phyloP scores from a whole-genome alignment of 2,113 vertebrate genomes.

The Glaucidium brasilianum region DNA sequence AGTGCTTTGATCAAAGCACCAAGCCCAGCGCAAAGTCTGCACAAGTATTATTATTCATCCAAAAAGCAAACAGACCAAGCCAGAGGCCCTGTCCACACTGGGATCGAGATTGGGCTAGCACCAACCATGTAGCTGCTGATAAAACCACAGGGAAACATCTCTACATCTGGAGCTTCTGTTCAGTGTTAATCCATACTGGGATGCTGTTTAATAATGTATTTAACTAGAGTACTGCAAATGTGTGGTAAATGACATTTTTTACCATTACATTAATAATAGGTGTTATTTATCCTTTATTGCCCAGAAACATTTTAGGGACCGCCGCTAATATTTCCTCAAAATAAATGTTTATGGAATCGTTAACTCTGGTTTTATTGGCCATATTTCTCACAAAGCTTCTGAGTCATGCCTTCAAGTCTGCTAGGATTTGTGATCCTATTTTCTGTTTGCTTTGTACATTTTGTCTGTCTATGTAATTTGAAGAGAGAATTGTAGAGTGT shows the following conservation, averaged over 20 bases:
- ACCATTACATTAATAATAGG: slow-evolving; percentile 33
- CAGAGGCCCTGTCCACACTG: slow-evolving; percentile 27
- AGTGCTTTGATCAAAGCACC: slow-evolving; percentile 41
- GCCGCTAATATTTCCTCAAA: slow-evolving; percentile 15
- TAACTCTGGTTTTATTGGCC: slow-evolving; percentile 43
- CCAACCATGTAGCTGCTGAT: slow-evolving; percentile 5
- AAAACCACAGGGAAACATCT: slow-evolving; percentile 46
- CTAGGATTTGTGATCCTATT: slow-evolving; percentile 25
- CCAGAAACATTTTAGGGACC: background rate
- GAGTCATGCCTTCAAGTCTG: slow-evolving; percentile 21
- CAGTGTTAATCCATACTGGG: slow-evolving; percentile 16
- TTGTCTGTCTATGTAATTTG: slow-evolving; percentile 35
- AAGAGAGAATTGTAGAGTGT: background rate
- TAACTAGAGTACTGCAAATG: slow-evolving; percentile 29
- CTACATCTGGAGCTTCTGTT: slow-evolving; percentile 57
- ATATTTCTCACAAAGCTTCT: slow-evolving; percentile 40
- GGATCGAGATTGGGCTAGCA: slow-evolving; percentile 9
- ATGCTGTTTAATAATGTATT: slow-evolving; percentile 45
- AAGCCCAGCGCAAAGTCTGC: background rate
- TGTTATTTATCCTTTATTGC: slow-evolving; percentile 42
- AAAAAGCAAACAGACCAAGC: slow-evolving; percentile 32
- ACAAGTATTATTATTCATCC: slow-evolving; percentile 21
- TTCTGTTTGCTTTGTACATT: slow-evolving; percentile 35
- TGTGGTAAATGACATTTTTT: slow-evolving; percentile 15
- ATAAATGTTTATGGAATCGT: slow-evolving; percentile 40